A percentile compares a stretch with the other conserved stretches of the same genome.
phyloP scores from a whole-genome alignment of 2,113 vertebrate species.

The Eurypyga helias region DNA sequence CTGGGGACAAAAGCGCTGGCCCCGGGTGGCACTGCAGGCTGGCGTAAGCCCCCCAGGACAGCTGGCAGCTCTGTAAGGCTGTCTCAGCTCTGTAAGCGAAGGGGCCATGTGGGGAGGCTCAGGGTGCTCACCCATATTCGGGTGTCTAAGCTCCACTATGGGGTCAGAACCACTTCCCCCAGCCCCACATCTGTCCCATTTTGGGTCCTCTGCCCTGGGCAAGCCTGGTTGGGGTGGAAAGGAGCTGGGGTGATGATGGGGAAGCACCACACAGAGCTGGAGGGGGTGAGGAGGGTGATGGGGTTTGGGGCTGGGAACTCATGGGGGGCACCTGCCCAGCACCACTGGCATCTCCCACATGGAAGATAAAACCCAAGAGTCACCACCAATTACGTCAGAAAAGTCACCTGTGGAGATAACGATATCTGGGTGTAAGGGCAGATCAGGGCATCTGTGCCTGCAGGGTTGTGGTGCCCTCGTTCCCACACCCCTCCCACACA shows the following conservation, averaged over 20 bases:
- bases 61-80: slow-evolving; percentile 53
- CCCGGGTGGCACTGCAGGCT: slow-evolving; percentile 52
- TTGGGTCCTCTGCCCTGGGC: background rate
- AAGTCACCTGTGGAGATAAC: background rate
- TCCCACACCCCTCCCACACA: background rate
- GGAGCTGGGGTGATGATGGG: background rate
- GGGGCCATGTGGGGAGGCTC: background rate
- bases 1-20: slow-evolving; percentile 44
- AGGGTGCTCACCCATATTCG: background rate
- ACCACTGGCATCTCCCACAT: rapidly evolving
- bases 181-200: background rate
- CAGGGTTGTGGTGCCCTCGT: background rate
- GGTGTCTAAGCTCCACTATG: background rate
- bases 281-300: background rate
- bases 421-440: background rate
- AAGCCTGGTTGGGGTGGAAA: background rate
- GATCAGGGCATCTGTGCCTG: background rate
- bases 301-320: background rate
- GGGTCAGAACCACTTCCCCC: background rate
- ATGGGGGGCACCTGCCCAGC: background rate
- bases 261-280: background rate
- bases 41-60: slow-evolving; percentile 44
- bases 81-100: background rate
- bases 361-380: background rate
- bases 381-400: background rate